Evolutionary conservation across 2,888 invertebrate genomes (phyloP).

Genomic region (Hypomecis atomaria): DNA sequence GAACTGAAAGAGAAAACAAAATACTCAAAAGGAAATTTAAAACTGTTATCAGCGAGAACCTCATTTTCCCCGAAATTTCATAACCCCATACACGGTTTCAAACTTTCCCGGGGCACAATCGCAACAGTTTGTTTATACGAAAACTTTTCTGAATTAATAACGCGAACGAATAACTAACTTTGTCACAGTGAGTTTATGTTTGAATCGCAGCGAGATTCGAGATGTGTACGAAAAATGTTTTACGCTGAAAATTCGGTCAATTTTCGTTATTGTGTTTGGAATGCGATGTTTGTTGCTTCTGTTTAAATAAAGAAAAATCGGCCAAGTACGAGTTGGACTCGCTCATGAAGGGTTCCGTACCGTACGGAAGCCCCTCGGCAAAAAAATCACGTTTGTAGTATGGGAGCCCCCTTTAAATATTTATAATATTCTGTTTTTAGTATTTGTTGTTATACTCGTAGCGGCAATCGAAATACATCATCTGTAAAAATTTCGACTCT

Average conservation of each 20-base stretch:
- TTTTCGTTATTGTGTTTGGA: neutral
- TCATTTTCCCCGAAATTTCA: slow-evolving; percentile 4
- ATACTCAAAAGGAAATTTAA: neutral
- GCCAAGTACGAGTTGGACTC: too few relatives aligned
- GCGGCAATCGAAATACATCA: too few relatives aligned
- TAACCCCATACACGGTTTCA: slow-evolving; percentile 3
- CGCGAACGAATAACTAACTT: slow-evolving; percentile 21
- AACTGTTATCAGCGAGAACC: neutral
- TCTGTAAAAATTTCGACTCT: too few relatives aligned
- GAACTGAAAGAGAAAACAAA: too few relatives aligned
- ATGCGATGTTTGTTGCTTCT: neutral
- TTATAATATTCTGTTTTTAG: too few relatives aligned
- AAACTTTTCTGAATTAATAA: slow-evolving; percentile 32
- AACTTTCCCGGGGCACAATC: slow-evolving; percentile 14
- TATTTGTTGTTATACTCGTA: too few relatives aligned
- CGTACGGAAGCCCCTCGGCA: too few relatives aligned
- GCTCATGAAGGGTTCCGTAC: too few relatives aligned
- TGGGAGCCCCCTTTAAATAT: too few relatives aligned
- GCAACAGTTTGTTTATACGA: slow-evolving; percentile 27
- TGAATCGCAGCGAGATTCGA: slow-evolving; percentile 13
- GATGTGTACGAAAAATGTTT: slow-evolving; percentile 7
- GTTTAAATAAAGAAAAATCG: neutral
- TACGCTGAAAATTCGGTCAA: neutral
- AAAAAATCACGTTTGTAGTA: too few relatives aligned
- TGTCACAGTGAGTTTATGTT: slow-evolving; percentile 27